phyloP scores from a whole-genome alignment of 2,888 invertebrate genomes.

The Caradrina clavipalpis region DNA sequence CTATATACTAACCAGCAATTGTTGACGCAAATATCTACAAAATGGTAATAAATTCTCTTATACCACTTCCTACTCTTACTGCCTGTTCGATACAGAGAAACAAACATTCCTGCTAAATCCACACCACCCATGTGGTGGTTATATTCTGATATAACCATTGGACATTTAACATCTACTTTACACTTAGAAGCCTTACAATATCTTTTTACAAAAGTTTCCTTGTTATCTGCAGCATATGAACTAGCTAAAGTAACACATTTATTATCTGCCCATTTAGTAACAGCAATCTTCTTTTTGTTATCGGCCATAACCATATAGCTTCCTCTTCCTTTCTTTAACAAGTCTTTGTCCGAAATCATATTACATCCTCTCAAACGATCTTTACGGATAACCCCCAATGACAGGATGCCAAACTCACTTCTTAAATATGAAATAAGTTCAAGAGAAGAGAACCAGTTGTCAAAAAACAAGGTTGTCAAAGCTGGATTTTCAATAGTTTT shows the following conservation, averaged over 20 bases:
- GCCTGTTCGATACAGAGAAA: slow-evolving; percentile 11
- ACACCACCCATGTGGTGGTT: slow-evolving; percentile 10
- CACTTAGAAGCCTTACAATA: slow-evolving; percentile 7
- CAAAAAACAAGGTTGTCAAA: slow-evolving; percentile 20
- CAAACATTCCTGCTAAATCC: slow-evolving; percentile 11
- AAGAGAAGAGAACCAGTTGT: slow-evolving; percentile 27
- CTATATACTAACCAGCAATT: slow-evolving; percentile 5
- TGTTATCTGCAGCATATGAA: slow-evolving; percentile 18
- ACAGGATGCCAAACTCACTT: slow-evolving; percentile 25
- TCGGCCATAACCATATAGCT: slow-evolving; percentile 6
- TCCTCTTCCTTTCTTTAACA: slow-evolving; percentile 25
- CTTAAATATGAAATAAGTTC: slow-evolving; percentile 16
- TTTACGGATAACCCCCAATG: slow-evolving; percentile 22
- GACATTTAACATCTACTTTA: slow-evolving; percentile 11
- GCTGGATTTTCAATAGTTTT: slow-evolving; percentile 25
- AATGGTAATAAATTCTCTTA: neutral
- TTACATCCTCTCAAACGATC: slow-evolving; percentile 23
- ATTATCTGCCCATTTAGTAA: slow-evolving; percentile 26
- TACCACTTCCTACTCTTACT: slow-evolving; percentile 12
- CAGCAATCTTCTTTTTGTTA: slow-evolving; percentile 20
- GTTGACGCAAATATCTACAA: slow-evolving; percentile 21
- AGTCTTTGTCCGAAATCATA: slow-evolving; percentile 12
- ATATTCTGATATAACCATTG: slow-evolving; percentile 17
- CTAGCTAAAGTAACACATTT: slow-evolving; percentile 22
- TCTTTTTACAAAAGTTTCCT: slow-evolving; percentile 20